Evolutionary conservation across 53 echinoderm and acorn worm genomes (phyloP), one percentile per base, ranked within the genome.

Genomic region (Zoroaster sp.): DNA sequence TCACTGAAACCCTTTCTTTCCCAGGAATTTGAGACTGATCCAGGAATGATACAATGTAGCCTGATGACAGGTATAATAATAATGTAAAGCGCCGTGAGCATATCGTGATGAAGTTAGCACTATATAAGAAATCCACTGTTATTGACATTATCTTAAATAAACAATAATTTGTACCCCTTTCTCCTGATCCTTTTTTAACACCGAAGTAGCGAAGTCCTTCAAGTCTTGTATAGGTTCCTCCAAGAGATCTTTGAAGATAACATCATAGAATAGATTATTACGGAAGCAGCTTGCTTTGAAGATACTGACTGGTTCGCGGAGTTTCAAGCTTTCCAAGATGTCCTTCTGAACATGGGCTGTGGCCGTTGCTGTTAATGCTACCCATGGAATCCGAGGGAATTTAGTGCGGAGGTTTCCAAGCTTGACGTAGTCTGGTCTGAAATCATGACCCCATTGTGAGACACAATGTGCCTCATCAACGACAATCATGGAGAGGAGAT

Each of bases 381-480:
- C 87, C 25, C 98, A 97, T 3, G 95, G 95, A 8, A 93, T 86
- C 12, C 31, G 47, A 1, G 95, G 91, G 33, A 94, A 88, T 74
- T 77, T 85, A 72, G 83, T 71, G 18, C 93, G 91, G 7, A 97
- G 55, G 13, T 40, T 67, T 5, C 98, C 98, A 30, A 97, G 95
- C 74, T 94, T 97, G 30, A 97, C 77, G 80, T 97, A 97, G 49
- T 94, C 94, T n/a, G 98, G 98, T 25, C 98, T 72, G 86, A 97
- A 97, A 63, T 97, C 98, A 46, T 97, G 98, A 8, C 98, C 98
- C 98, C 98, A 97, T 79, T 97, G 98, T 9, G 98, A 97, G 4
- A 97, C 98, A 42, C 98, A 97, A 88, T 97, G 98, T 28, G 98
- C 98, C 51, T 97, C 98, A 67, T 97, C 98, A 14, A 97, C 91